Percentiles rank a stretch among this genome's conserved stretches.
These are phyloP conservation scores for Aegotheles bennettii DNA, from an alignment of 2,113 vertebrate species.

Conservation along the genomic window DNA sequence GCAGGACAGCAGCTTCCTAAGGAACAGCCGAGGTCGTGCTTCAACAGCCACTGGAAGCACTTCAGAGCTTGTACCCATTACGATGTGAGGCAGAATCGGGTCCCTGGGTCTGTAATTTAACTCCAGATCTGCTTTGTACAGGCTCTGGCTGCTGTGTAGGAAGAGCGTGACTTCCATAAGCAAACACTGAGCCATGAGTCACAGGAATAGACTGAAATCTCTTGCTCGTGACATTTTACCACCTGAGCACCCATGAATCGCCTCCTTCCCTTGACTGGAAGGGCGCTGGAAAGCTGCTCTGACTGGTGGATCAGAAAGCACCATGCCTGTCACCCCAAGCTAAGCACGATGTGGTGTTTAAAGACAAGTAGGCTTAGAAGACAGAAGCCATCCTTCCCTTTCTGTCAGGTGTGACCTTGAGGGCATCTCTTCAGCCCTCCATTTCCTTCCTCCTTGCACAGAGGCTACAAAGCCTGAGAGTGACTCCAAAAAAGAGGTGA, in stretches of 20 bases:
- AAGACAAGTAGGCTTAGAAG: not conserved
- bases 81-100: not conserved
- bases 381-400: not conserved
- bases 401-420: not conserved
- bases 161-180: not conserved
- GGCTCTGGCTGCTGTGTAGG: not conserved
- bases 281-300: not conserved
- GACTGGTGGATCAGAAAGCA: not conserved
- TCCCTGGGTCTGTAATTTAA: not conserved
- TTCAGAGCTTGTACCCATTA: not conserved
- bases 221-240: not conserved
- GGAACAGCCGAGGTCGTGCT: not conserved
- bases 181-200: not conserved
- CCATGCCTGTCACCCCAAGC: fast-evolving
- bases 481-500: not conserved
- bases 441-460: not conserved
- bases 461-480: not conserved
- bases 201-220: not conserved
- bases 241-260: fast-evolving
- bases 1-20: conserved; percentile 11
- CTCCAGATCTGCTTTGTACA: not conserved
- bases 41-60: not conserved
- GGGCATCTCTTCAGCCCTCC: not conserved
- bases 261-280: not conserved
- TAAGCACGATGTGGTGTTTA: not conserved